These are phyloP conservation scores for Thamnophis sirtalis DNA, from an alignment of 2,113 vertebrate genomes.

Conservation along the genomic window DNA sequence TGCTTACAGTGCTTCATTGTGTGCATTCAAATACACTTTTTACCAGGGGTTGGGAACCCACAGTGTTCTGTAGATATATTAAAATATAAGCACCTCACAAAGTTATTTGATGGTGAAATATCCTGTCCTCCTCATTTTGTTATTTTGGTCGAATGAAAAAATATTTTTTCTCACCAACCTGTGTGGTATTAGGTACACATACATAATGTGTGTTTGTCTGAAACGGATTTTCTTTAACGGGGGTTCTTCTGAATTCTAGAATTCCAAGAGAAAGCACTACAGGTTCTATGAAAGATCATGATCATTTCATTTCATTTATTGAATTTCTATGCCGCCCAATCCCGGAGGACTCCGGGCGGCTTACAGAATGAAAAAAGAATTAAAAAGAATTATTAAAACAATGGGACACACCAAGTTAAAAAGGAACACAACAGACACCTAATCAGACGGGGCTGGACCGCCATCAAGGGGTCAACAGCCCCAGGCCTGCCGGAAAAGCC, in stretches of 20 bases:
- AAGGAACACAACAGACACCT: too few species aligned
- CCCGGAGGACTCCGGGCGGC: too few species aligned
- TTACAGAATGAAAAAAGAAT: too few species aligned
- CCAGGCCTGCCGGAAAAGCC: too few species aligned
- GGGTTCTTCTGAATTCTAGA: not conserved
- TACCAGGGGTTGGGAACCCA: not conserved
- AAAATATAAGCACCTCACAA: not conserved
- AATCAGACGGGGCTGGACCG: too few species aligned
- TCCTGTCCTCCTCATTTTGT: not conserved
- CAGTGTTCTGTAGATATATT: not conserved
- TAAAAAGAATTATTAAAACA: too few species aligned
- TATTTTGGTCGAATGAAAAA: not conserved
- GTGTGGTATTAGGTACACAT: not conserved
- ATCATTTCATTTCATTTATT: too few species aligned
- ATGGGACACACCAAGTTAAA: too few species aligned
- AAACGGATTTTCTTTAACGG: not conserved
- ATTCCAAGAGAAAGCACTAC: not conserved
- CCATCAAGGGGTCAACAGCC: too few species aligned
- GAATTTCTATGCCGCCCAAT: too few species aligned
- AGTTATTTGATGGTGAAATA: not conserved
- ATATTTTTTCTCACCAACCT: not conserved
- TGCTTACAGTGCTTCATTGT: not conserved
- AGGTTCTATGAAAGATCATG: not conserved
- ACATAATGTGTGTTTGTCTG: not conserved
- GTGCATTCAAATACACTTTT: not conserved